These are phyloP conservation scores for Pangasianodon hypophthalmus DNA, from an alignment of 2,113 vertebrate species.

Conservation along the genomic window DNA sequence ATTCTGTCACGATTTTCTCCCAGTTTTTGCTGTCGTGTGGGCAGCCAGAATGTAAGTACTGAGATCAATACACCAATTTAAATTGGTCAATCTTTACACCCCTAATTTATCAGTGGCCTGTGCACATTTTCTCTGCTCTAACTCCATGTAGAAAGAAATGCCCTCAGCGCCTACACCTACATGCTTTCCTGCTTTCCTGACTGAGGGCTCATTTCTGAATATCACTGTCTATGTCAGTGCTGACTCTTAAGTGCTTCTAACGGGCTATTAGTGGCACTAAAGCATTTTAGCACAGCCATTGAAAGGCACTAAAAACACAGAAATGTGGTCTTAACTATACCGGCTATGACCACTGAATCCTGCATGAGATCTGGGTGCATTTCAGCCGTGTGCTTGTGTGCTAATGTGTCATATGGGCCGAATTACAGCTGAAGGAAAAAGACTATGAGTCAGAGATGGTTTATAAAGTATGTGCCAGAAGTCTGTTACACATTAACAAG, in stretches of 20 bases:
- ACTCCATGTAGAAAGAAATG: background rate
- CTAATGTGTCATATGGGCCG: slow-evolving; percentile 46
- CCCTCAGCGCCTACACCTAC: slow-evolving; percentile 14
- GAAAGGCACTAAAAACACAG: slow-evolving; percentile 58
- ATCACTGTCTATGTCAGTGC: slow-evolving; percentile 66
- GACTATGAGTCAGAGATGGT: slow-evolving; percentile 34
- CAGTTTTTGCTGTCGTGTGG: slow-evolving; percentile 3
- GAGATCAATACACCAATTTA: background rate
- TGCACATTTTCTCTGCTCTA: background rate
- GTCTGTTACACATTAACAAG: slow-evolving; percentile 35
- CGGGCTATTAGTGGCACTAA: slow-evolving; percentile 72
- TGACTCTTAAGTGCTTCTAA: slow-evolving; percentile 72
- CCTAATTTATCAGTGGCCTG: slow-evolving; percentile 2
- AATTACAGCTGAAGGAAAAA: slow-evolving; percentile 36
- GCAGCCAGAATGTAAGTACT: background rate
- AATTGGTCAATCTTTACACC: background rate
- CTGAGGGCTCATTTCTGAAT: slow-evolving; percentile 62
- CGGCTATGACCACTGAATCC: slow-evolving; percentile 55
- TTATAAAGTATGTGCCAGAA: slow-evolving; percentile 33
- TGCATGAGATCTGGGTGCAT: slow-evolving; percentile 30
- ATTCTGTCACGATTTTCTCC: background rate
- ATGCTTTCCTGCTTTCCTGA: slow-evolving; percentile 52
- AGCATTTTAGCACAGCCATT: slow-evolving; percentile 68
- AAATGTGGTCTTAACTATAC: slow-evolving; percentile 59
- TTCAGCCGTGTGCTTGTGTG: slow-evolving; percentile 29